phyloP scores from a whole-genome alignment of 2,888 invertebrate genomes.

The Hypomecis atomaria region DNA sequence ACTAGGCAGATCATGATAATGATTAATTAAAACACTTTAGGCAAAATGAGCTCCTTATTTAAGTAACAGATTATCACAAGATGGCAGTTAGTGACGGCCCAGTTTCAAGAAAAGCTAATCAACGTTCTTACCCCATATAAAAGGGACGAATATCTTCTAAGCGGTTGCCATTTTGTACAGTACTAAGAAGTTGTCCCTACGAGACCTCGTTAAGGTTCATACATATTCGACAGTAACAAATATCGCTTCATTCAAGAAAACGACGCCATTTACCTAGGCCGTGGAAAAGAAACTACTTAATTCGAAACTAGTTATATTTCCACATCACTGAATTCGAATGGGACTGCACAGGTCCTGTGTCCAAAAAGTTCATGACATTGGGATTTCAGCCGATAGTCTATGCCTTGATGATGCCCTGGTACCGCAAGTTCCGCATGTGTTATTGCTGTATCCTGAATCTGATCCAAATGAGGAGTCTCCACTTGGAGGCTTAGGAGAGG shows the following conservation, averaged over 20 bases:
- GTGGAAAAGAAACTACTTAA: conserved; percentile 68
- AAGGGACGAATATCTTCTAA: conserved; percentile 57
- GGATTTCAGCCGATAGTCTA: conserved; percentile 79
- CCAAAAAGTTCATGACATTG: conserved; percentile 74
- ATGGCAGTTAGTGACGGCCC: conserved; percentile 32
- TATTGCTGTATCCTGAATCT: conserved; percentile 94
- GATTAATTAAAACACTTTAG: conserved; percentile 5
- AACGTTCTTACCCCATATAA: conserved; percentile 47
- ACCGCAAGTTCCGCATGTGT: conserved; percentile 89
- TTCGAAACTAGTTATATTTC: conserved; percentile 51
- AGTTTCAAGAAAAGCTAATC: conserved; percentile 43
- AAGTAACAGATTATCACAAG: conserved; percentile 42
- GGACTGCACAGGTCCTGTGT: conserved; percentile 54
- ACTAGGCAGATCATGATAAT: conserved; percentile 1
- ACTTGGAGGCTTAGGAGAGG: conserved; percentile 86
- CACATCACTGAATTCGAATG: conserved; percentile 37
- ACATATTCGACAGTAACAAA: conserved; percentile 60
- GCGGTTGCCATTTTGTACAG: conserved; percentile 67
- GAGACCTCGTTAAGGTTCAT: conserved; percentile 55
- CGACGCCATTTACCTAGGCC: conserved; percentile 75
- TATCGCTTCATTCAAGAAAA: conserved; percentile 57
- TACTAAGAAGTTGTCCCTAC: conserved; percentile 70
- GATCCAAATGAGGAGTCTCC: conserved; percentile 92
- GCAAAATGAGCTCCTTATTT: conserved; percentile 22
- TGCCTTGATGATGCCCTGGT: conserved; percentile 84